Conservation (phyloP, 1,140 invertebrate genomes). For the Rhyzopertha dominica region DNA sequence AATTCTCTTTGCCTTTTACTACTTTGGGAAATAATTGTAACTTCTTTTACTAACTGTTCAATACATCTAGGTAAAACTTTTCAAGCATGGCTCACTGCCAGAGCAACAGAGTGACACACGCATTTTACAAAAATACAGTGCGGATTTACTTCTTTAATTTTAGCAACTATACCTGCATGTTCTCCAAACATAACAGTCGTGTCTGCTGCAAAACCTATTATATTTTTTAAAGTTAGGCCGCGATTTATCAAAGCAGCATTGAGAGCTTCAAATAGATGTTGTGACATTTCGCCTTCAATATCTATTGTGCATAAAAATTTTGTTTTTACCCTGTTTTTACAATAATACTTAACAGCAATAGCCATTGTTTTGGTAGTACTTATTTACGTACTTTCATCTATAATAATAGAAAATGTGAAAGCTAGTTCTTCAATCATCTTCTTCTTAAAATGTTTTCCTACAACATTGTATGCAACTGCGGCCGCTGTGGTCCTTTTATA, state of each 20-base stretch:
- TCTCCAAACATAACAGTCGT: conserved; percentile 32
- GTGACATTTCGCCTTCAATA: conserved; percentile 13
- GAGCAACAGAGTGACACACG: conserved; percentile 26
- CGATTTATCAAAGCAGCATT: conserved; percentile 10
- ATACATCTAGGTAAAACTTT: conserved; percentile 15
- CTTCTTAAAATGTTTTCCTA: too few relatives aligned
- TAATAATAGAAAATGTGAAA: too few relatives aligned
- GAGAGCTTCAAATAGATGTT: conserved; percentile 15
- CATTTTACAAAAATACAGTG: conserved; percentile 30
- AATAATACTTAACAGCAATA: too few relatives aligned
- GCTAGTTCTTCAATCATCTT: too few relatives aligned
- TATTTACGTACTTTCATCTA: too few relatives aligned
- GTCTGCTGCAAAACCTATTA: conserved; percentile 29
- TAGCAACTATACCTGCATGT: conserved; percentile 24
- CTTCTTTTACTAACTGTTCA: conserved; percentile 5
- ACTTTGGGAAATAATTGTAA: too few relatives aligned
- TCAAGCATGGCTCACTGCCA: conserved; percentile 20
- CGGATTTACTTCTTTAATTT: conserved; percentile 27
- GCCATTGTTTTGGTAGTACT: too few relatives aligned
- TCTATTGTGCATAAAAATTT: conserved; percentile 9
- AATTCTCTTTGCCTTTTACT: conserved; percentile 22
- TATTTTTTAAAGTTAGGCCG: conserved; percentile 22
- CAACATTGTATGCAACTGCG: too few relatives aligned
- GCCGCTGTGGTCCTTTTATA: too few relatives aligned
- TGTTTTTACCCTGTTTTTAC: conserved; percentile 1